Evolutionary conservation across 2,113 vertebrate species (phyloP).

Genomic region (Ophthalmolycus amberensis): DNA sequence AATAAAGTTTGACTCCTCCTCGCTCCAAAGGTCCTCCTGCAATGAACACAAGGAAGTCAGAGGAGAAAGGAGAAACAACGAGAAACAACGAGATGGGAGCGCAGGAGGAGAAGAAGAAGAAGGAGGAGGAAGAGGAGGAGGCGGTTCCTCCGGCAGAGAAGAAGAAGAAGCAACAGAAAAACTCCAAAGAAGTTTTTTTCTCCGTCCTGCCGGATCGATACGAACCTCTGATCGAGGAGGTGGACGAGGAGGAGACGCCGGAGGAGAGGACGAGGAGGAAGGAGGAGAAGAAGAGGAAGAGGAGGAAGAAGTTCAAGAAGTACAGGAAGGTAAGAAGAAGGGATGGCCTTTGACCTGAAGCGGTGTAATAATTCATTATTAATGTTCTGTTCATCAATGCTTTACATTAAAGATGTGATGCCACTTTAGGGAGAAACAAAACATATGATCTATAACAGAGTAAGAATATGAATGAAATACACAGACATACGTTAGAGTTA

Average conservation of each 20-base stretch:
- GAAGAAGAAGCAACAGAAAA: slow-evolving; percentile 49
- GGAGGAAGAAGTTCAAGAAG: slow-evolving; percentile 73
- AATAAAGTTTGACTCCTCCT: slow-evolving; percentile 77
- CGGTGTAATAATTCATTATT: neutral
- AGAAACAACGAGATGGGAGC: slow-evolving; percentile 46
- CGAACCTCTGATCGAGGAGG: slow-evolving; percentile 79
- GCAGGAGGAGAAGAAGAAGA: slow-evolving; percentile 15
- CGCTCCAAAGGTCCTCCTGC: slow-evolving; percentile 81
- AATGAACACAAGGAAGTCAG: slow-evolving; percentile 73
- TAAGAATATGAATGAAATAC: neutral
- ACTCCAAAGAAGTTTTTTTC: slow-evolving; percentile 80
- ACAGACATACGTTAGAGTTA: neutral
- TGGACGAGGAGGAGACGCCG: slow-evolving; percentile 43
- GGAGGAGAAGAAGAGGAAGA: slow-evolving; percentile 60
- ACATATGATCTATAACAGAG: neutral
- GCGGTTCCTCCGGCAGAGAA: neutral
- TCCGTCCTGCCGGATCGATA: slow-evolving; percentile 80
- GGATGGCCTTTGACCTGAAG: slow-evolving; percentile 29
- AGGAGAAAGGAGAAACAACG: neutral
- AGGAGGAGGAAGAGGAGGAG: slow-evolving; percentile 23
- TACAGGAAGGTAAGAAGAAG: slow-evolving; percentile 77
- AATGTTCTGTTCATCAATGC: neutral
- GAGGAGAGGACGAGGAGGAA: slow-evolving; percentile 57
- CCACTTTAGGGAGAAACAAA: too few relatives aligned
- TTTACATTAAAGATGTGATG: too few relatives aligned